A percentile compares a stretch with the other conserved stretches of the same genome.
Evolutionary conservation across 2,113 vertebrate species (phyloP).

Genomic region (Riparia riparia): DNA sequence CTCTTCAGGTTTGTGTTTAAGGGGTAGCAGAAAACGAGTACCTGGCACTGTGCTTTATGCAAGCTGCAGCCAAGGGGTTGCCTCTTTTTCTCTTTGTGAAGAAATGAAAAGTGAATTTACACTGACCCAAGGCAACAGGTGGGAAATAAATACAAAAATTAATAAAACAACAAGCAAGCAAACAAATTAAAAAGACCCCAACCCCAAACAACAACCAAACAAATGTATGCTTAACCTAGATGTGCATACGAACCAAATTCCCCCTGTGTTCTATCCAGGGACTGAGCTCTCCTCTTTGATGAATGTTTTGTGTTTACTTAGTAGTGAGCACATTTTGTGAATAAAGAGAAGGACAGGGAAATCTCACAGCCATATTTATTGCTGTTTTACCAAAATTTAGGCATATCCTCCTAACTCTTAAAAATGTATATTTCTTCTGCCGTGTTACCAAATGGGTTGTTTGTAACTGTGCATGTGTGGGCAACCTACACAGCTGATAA

Average conservation of each 20-base stretch:
- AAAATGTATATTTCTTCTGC: not conserved
- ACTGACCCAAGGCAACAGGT: not conserved
- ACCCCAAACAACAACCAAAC: not conserved
- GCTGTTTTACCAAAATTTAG: not conserved
- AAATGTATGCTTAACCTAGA: too few species aligned
- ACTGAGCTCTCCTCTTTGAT: not conserved
- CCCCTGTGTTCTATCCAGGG: not conserved
- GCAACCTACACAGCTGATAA: not conserved
- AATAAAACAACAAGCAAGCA: not conserved
- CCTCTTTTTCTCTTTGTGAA: not conserved
- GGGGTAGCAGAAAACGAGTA: not conserved
- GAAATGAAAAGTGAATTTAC: not conserved
- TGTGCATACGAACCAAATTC: too few species aligned
- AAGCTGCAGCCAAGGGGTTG: not conserved
- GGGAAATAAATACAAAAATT: not conserved
- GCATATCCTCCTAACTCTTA: not conserved
- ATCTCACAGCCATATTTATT: not conserved
- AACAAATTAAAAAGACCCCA: not conserved
- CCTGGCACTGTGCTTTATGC: not conserved
- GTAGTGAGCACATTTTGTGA: not conserved
- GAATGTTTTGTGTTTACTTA: not conserved
- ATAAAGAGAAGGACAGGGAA: not conserved
- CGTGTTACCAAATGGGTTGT: not conserved
- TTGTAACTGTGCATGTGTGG: not conserved
- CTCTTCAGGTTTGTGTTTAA: accelerated